A percentile compares a stretch with the other conserved stretches of the same genome.
Evolutionary conservation across 2,113 vertebrate species (phyloP).

Genomic region (Natator depressus): DNA sequence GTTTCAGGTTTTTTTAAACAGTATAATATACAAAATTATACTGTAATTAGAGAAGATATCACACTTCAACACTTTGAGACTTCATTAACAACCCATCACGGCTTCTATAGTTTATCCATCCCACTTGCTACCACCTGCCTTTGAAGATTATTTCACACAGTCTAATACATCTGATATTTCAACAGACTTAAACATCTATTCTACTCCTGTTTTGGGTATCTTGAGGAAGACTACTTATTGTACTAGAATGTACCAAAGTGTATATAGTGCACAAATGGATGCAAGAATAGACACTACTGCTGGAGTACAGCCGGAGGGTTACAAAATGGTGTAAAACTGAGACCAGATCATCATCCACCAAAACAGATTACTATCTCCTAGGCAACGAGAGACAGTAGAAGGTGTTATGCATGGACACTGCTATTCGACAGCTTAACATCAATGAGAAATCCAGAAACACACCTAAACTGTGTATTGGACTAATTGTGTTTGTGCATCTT

Average conservation of each 20-base stretch:
- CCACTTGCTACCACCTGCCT: neutral
- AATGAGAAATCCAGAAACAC: neutral
- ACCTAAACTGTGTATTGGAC: neutral
- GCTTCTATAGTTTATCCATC: neutral
- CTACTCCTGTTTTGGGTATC: neutral
- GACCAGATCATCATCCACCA: neutral
- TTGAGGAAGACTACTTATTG: neutral
- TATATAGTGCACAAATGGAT: neutral
- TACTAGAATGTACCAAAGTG: neutral
- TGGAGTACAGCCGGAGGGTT: neutral
- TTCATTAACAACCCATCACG: neutral
- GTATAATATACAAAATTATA: neutral
- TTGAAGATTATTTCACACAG: neutral
- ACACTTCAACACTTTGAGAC: neutral
- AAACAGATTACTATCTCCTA: neutral
- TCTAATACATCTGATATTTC: neutral
- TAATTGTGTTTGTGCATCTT: neutral
- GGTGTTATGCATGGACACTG: neutral
- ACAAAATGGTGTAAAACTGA: neutral
- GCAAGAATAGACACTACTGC: neutral
- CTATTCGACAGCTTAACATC: neutral
- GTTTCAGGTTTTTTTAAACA: neutral
- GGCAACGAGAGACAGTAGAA: neutral
- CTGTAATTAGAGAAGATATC: neutral
- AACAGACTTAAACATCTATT: neutral